Evolutionary conservation across 2,113 vertebrate genomes (phyloP), one percentile per base, ranked within the genome.

Genomic region (Argyrosomus japonicus): DNA sequence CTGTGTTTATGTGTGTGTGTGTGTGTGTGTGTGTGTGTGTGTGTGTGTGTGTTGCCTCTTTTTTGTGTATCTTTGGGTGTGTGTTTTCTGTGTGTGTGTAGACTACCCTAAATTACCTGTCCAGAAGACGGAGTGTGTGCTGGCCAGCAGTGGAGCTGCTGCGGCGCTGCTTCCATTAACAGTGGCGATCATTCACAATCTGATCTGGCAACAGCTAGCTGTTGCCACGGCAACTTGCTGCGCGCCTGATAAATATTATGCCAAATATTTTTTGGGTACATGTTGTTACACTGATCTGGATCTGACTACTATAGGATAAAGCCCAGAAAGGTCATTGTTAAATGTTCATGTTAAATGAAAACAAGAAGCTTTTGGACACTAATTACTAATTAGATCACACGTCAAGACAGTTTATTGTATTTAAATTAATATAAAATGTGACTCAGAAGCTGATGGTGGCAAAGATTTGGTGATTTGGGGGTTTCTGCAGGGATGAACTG

Each of bases 41-140:
- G 21, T 29, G 17, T 47, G 13, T 40, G 11, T 56, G n/a, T 23
- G 45, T 54, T 0, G 70, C 17, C 40, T 74, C 32, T 61, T 32
- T 78, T 19, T 72, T 11, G 45, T 48, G 60, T 40, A 48, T 61
- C 71, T 17, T n/a, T 61, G 18, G n/a, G 51, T 64, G 58, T 53
- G 8, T 75, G n/a, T 5, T 2, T 15, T 23, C 21, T 23, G 54
- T 75, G 19, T 68, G 51, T 57, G 58, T 19, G 3, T 70, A 54
- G 32, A 77, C 60, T 51, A 43, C 63, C 63, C 84, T 60, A 88
- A 91, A 88, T 92, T 71, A 92, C 92, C 90, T 91, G 87, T 91
- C 89, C 61, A 91, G 61, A 90, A 88, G 86, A 91, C 70, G 54
- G 79, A 92, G 83, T 85, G 74, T 71, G 63, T 56, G 69, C 60